These are phyloP conservation scores for Dromococcyx pavoninus DNA, from an alignment of 2,797 vertebrate species.

Conservation along the genomic window DNA sequence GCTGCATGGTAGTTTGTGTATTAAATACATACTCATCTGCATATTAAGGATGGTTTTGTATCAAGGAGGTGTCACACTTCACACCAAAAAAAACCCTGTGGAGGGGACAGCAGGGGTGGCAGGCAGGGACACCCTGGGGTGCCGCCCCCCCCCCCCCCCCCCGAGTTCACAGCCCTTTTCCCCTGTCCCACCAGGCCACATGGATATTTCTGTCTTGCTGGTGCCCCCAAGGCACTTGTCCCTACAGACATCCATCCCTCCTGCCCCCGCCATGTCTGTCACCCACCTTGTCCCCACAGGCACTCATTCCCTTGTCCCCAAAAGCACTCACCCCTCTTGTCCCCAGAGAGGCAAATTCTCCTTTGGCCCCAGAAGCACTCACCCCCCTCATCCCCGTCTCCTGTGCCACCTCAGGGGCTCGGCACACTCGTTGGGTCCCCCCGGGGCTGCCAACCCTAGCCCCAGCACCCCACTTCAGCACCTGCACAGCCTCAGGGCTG, in stretches of 20 bases:
- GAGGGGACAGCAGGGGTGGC: neutral
- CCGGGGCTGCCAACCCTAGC: neutral
- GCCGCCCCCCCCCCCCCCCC: too few relatives aligned
- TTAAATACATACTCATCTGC: constrained; percentile 45
- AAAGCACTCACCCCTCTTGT: neutral
- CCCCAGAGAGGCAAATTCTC: too few relatives aligned
- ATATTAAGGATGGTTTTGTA: constrained; percentile 34
- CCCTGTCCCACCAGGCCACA: too few relatives aligned
- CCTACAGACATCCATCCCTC: neutral
- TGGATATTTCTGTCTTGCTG: neutral
- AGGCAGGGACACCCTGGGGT: too few relatives aligned
- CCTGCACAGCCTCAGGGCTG: fast-evolving
- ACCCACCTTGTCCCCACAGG: too few relatives aligned
- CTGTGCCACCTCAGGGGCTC: neutral
- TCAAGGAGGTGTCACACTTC: neutral
- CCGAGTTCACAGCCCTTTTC: neutral
- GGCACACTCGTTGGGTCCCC: neutral
- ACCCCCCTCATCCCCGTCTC: fast-evolving
- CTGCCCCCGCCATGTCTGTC: neutral
- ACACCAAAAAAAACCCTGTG: neutral
- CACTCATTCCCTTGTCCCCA: neutral
- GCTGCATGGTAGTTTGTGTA: constrained; percentile 59
- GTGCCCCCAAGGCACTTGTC: neutral
- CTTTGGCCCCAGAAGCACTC: neutral
- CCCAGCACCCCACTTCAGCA: neutral